Percentiles rank a stretch among this genome's conserved stretches.
Conservation (phyloP, 2,797 vertebrate genomes). For the Chelidonichthys spinosus region DNA sequence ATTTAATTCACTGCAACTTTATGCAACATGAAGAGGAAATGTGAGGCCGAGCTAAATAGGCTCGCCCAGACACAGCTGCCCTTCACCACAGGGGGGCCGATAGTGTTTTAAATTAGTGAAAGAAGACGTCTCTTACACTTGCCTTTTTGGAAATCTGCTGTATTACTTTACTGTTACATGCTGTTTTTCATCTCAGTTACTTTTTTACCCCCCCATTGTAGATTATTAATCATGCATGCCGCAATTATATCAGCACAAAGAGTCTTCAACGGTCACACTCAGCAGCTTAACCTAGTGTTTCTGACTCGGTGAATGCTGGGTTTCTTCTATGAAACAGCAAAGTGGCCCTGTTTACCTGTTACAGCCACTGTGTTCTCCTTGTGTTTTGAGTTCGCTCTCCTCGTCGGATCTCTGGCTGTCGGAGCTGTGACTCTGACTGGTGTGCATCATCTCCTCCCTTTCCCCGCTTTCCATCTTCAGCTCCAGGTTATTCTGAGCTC, state of each 20-base stretch:
- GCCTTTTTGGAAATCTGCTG: constrained; percentile 13
- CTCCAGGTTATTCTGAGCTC: constrained; percentile 80
- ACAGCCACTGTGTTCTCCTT: constrained; percentile 79
- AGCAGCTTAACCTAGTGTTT: neutral
- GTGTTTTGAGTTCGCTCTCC: constrained; percentile 90
- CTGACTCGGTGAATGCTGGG: neutral
- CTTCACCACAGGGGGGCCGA: constrained; percentile 51
- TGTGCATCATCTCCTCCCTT: constrained; percentile 88
- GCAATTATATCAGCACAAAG: neutral
- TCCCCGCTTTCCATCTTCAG: constrained; percentile 93
- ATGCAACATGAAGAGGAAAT: constrained; percentile 55
- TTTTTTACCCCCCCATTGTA: neutral
- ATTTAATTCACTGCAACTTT: constrained; percentile 43
- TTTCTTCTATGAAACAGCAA: neutral
- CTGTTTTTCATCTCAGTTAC: neutral
- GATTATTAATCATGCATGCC: neutral
- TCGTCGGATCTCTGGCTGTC: constrained; percentile 95
- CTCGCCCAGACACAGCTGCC: constrained; percentile 55
- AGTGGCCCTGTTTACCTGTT: constrained; percentile 70
- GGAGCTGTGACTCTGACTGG: constrained; percentile 76
- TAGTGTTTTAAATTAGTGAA: constrained; percentile 49
- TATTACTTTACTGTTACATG: neutral
- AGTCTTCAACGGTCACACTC: neutral
- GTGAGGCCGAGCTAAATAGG: constrained; percentile 50
- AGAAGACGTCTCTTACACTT: constrained; percentile 23